phyloP scores from a whole-genome alignment of 2,797 vertebrate species.

The Pangasius macronema region DNA sequence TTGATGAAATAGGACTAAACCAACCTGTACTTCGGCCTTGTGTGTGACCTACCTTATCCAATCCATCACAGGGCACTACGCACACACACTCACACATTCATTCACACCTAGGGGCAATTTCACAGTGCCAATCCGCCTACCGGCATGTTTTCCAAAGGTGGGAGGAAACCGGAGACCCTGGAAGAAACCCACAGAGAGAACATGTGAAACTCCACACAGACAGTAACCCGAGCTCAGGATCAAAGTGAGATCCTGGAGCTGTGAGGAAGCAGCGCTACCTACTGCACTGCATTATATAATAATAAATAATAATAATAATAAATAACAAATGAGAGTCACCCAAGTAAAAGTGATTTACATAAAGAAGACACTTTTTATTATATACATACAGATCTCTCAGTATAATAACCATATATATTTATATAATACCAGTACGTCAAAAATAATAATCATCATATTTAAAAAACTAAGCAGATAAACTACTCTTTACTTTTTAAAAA shows the following conservation, averaged over 20 bases:
- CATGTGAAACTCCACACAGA: background rate
- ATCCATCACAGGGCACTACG: background rate
- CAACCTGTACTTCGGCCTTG: too few species aligned
- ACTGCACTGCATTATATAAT: background rate
- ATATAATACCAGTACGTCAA: constrained; percentile 72
- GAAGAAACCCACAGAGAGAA: constrained; percentile 9
- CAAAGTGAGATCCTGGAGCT: background rate
- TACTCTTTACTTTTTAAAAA: constrained; percentile 75
- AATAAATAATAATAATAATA: constrained; percentile 27
- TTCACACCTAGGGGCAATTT: background rate
- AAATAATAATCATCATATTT: constrained; percentile 76
- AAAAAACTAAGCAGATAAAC: constrained; percentile 78
- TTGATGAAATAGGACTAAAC: too few species aligned
- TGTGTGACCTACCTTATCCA: too few species aligned
- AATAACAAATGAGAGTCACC: constrained; percentile 14
- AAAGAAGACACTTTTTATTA: constrained; percentile 73
- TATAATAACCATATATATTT: constrained; percentile 65
- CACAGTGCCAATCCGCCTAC: background rate
- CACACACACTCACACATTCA: background rate
- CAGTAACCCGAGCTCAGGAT: background rate
- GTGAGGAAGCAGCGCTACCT: background rate
- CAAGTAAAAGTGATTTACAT: constrained; percentile 60
- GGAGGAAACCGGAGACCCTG: background rate
- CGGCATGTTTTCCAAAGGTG: background rate
- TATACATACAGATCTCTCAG: constrained; percentile 73